Percentiles rank a stretch among this genome's conserved stretches.
These are phyloP conservation scores for Australoheros facetus DNA, from an alignment of 2,797 vertebrate species.

Conservation along the genomic window DNA sequence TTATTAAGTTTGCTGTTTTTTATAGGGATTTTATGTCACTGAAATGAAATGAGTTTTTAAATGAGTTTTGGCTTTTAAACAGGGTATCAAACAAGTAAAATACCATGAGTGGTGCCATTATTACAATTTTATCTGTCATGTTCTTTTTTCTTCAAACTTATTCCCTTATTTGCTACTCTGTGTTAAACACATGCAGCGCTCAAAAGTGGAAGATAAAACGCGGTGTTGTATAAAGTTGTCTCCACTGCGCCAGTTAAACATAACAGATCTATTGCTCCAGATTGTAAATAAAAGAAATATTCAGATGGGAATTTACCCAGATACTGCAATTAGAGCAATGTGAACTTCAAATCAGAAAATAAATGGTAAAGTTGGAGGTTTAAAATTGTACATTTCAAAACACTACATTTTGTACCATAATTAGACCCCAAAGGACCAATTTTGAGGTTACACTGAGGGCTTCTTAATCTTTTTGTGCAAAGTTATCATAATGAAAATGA, in stretches of 20 bases:
- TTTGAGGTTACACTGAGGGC: constrained; percentile 15
- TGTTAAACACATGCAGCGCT: constrained; percentile 29
- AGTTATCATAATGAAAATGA: constrained; percentile 31
- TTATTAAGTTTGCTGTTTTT: rapidly evolving
- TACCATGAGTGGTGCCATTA: neutral
- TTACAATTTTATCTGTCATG: neutral
- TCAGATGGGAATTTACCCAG: constrained; percentile 29
- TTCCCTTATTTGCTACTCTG: constrained; percentile 11
- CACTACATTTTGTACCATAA: constrained; percentile 46
- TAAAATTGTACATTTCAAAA: neutral
- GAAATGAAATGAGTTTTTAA: neutral
- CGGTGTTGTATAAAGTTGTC: neutral
- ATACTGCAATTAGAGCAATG: constrained; percentile 44
- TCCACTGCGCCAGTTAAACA: constrained; percentile 28
- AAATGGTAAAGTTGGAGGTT: constrained; percentile 3
- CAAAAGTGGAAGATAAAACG: constrained; percentile 24
- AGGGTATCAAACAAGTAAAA: neutral
- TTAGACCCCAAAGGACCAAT: constrained; percentile 58
- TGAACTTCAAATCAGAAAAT: constrained; percentile 24
- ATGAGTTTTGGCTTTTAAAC: neutral
- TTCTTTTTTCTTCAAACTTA: constrained; percentile 22
- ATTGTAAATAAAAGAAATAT: constrained; percentile 26
- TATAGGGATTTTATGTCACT: neutral
- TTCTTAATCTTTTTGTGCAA: constrained; percentile 30
- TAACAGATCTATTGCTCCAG: constrained; percentile 1